phyloP scores from a whole-genome alignment of 2,888 invertebrate species.

The Bombylius discolor region DNA sequence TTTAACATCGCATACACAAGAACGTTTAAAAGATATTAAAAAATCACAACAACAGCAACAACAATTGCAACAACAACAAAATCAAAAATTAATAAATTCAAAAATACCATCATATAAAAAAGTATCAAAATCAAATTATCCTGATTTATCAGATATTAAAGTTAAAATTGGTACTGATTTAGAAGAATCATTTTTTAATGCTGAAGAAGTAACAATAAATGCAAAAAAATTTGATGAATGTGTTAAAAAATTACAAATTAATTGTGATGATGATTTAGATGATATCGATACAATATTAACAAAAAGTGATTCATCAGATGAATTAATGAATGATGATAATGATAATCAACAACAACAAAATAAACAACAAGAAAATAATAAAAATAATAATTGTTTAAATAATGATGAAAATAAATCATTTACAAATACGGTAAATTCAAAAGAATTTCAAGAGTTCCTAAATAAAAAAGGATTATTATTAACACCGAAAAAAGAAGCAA shows the following conservation, averaged over 20 bases:
- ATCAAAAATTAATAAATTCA: constrained; percentile 4
- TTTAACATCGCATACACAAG: constrained; percentile 17
- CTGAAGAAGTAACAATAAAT: constrained; percentile 34
- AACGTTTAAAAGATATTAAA: constrained; percentile 21
- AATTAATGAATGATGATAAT: constrained; percentile 14
- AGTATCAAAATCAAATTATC: constrained; percentile 34
- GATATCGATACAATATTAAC: constrained; percentile 32
- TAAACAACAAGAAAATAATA: background rate
- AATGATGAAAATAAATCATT: constrained; percentile 18
- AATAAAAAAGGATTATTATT: constrained; percentile 31
- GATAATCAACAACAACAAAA: background rate
- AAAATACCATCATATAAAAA: constrained; percentile 28
- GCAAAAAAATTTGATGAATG: constrained; percentile 36
- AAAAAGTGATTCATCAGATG: constrained; percentile 32
- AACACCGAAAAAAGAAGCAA: constrained; percentile 22
- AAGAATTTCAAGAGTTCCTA: constrained; percentile 34
- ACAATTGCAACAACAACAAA: background rate
- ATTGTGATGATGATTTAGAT: constrained; percentile 34
- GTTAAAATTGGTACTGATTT: constrained; percentile 31
- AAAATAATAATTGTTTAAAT: background rate
- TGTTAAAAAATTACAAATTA: constrained; percentile 29
- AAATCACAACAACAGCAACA: constrained; percentile 4
- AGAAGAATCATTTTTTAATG: constrained; percentile 29
- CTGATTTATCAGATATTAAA: constrained; percentile 32
- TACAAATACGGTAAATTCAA: constrained; percentile 34